phyloP scores from a whole-genome alignment of 1,140 invertebrate species.

The Dermatophagoides farinae region DNA sequence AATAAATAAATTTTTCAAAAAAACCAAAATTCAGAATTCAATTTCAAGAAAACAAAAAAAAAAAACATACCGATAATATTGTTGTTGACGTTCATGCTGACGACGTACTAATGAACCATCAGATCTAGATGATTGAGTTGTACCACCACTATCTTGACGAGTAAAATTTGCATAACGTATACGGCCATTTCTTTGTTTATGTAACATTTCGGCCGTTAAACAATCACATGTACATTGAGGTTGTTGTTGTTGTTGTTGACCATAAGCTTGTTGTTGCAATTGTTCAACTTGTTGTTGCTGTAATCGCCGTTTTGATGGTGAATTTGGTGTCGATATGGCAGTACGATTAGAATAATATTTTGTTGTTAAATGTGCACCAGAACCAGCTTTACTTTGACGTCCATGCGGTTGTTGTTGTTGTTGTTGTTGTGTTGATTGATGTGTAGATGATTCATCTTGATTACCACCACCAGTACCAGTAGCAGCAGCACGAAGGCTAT shows the following conservation, averaged over 20 bases:
- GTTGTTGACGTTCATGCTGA: conserved; percentile 9
- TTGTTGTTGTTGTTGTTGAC: conserved; percentile 61
- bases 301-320: conserved; percentile 2
- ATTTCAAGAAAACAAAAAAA: too few relatives aligned
- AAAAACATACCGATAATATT: not conserved
- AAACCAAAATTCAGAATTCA: too few relatives aligned
- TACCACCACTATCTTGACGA: conserved; percentile 4
- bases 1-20: too few relatives aligned
- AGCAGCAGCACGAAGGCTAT: not conserved
- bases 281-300: conserved; percentile 26
- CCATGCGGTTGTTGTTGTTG: conserved; percentile 15
- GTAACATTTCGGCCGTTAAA: conserved; percentile 59
- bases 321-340: not conserved
- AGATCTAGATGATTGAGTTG: not conserved
- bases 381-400: conserved; percentile 2
- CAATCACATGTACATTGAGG: conserved; percentile 91
- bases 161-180: conserved; percentile 9
- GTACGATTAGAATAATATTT: not conserved
- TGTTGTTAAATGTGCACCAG: not conserved
- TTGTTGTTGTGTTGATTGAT: conserved; percentile 5
- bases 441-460: not conserved
- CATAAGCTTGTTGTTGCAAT: conserved; percentile 24
- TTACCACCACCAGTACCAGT: not conserved
- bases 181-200: conserved; percentile 37
- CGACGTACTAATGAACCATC: conserved; percentile 4